phyloP scores from a whole-genome alignment of 1,140 invertebrate genomes.

The Trachelipus rathkii region DNA sequence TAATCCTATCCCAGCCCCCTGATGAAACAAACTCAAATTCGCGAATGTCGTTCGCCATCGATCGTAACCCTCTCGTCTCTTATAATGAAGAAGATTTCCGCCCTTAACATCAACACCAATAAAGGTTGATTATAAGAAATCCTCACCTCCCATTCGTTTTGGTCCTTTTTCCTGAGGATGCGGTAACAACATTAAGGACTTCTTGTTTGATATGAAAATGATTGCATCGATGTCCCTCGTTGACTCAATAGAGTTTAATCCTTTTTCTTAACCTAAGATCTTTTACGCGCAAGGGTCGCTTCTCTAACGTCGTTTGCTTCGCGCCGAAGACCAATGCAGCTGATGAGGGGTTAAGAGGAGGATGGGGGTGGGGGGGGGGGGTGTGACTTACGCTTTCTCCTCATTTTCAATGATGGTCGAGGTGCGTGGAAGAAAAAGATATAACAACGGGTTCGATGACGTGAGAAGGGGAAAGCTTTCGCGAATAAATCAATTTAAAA shows the following conservation, averaged over 20 bases:
- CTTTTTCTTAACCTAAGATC: conserved; percentile 13
- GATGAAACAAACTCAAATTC: conserved; percentile 13
- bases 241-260: conserved; percentile 7
- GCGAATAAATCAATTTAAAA: too few relatives aligned
- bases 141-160: neutral
- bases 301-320: neutral
- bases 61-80: neutral
- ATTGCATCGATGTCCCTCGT: neutral
- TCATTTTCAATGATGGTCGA: too few relatives aligned
- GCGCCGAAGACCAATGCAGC: neutral
- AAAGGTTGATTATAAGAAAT: too few relatives aligned
- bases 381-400: too few relatives aligned
- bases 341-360: neutral
- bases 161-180: neutral
- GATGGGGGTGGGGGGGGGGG: too few relatives aligned
- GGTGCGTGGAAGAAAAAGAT: too few relatives aligned
- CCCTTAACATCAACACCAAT: too few relatives aligned
- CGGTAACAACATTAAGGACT: conserved; percentile 4
- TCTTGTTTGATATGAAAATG: conserved; percentile 13
- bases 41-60: neutral
- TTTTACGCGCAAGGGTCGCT: conserved; percentile 2
- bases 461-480: too few relatives aligned
- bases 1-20: conserved; percentile 10
- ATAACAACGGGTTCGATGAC: too few relatives aligned
- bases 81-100: too few relatives aligned